Evolutionary conservation across 2,113 vertebrate genomes (phyloP), one percentile per base, ranked within the genome.

Genomic region (Rhinopithecus roxellana): DNA sequence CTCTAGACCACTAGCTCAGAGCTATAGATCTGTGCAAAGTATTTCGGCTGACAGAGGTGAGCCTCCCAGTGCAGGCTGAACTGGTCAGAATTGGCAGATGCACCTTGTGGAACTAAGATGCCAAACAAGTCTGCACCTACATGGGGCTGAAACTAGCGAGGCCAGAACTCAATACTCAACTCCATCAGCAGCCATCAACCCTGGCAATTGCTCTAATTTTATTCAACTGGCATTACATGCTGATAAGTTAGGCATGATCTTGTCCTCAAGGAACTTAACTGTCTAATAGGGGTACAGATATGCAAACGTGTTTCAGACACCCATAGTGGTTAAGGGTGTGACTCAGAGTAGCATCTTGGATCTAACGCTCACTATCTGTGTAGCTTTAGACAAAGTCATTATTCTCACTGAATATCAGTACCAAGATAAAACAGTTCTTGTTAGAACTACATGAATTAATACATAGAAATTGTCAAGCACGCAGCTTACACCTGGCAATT

Each of bases 161-260:
- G 23, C n/a, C 30, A 22, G 52, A 6, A 38, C 80, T 40, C 80
- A 27, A 16, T n/a, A 17, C 23, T 13, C 12, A 25, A 27, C 52
- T 32, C 13, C 11, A 7, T n/a, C 50, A 6, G 6, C 6, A 25
- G 35, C 78, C 61, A 6, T 13, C 50, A 23, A 14, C 32, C 5
- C 78, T 55, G 50, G 78, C 12, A 11, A n/a, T 14, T 4, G 50
- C 48, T 80, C 35, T 55, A n/a, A 55, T 23, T 25, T 38, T 48
- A n/a, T 2, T 2, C 48, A 20, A 12, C 22, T 1, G 8, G 18
- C 22, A 4, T 14, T 55, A 1, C 14, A 17, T 75, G 80, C 1
- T 0, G 20, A 30, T 35, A 57, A 3, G 0, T 45, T 9, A 80
- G 84, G 22, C 23, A 8, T 6, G 14, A 32, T 22, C 16, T 50